Base-by-base conservation (phyloP, 2,797 vertebrate genomes). In the Enteromius trimaculatus region DNA sequence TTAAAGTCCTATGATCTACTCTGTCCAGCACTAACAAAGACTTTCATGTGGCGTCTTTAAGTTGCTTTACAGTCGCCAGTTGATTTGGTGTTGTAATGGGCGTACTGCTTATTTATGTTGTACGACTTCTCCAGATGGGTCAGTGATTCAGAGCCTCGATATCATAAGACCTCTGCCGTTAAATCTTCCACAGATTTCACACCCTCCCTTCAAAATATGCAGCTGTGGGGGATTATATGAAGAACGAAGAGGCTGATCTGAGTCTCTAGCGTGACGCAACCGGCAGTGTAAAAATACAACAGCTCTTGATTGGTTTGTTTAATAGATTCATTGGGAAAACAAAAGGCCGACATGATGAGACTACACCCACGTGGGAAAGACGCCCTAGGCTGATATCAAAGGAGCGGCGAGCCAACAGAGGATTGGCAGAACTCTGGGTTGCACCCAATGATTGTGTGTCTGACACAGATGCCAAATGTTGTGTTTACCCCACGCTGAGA, bases 391-490 rank as follows among this genome's bases (percentile, higher is more conserved):
- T 64, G 26, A 83, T 77, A 77, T 83, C 51, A 83, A 83, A 83
- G 65, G 66, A 77, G n/a, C 17, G 21, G n/a, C 23, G n/a, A 82
- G 47, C 65, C 75, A 78, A 37, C 26, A 47, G 81, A 71, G 82
- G 66, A 47, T 55, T 70, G 76, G 39, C 75, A 83, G 75, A 47
- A 49, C 75, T 83, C 29, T 26, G 23, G 71, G 42, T 76, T 75
- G 60, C 62, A 55, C 60, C 72, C 71, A 68, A 29, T 47, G 64
- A 82, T 77, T 82, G 72, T 82, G 71, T 66, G 65, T 78, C 65
- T 83, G 82, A 83, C 82, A 83, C 75, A 71, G 82, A 83, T 83
- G 82, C 82, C 75, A 83, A 83, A 78, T 66, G 75, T 71, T 83
- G 75, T 78, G 75, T 77, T 83, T 83, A 77, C 82, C 82, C 75